Evolutionary conservation across 2,797 vertebrate genomes (phyloP).

Genomic region (Caiman crocodilus): DNA sequence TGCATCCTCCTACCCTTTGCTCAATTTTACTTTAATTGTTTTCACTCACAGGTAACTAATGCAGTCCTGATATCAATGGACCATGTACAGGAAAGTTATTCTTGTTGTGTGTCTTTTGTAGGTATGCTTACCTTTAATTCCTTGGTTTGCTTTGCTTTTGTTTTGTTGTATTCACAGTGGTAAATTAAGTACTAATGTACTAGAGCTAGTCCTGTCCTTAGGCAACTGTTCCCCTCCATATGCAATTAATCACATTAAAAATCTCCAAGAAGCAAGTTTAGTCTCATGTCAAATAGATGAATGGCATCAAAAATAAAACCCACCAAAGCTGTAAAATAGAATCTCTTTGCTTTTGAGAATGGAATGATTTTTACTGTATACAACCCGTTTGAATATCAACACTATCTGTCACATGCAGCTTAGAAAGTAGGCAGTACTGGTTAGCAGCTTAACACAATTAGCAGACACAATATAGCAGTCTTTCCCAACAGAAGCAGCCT

Average conservation of each 20-base stretch:
- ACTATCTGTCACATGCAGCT: neutral
- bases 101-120: neutral
- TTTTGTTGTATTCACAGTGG: neutral
- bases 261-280: slow-evolving; percentile 42
- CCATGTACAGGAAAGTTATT: slow-evolving; percentile 1
- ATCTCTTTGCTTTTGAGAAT: neutral
- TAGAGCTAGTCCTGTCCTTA: neutral
- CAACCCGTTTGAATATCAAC: neutral
- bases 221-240: neutral
- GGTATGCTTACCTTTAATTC: slow-evolving; percentile 5
- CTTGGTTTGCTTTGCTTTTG: neutral
- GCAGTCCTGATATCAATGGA: slow-evolving; percentile 7
- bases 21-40: neutral
- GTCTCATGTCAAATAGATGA: slow-evolving; percentile 38
- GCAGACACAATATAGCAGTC: neutral
- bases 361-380: neutral
- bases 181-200: neutral
- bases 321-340: neutral
- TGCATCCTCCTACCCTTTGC: neutral
- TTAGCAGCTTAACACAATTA: neutral
- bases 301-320: slow-evolving; percentile 17
- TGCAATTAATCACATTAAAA: slow-evolving; percentile 59
- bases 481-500: slow-evolving; percentile 8
- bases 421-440: neutral
- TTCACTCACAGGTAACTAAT: neutral